Percentiles rank a stretch among this genome's conserved stretches.
These are phyloP conservation scores for Ranitomeya imitator DNA, from an alignment of 2,113 vertebrate genomes.

Conservation along the genomic window DNA sequence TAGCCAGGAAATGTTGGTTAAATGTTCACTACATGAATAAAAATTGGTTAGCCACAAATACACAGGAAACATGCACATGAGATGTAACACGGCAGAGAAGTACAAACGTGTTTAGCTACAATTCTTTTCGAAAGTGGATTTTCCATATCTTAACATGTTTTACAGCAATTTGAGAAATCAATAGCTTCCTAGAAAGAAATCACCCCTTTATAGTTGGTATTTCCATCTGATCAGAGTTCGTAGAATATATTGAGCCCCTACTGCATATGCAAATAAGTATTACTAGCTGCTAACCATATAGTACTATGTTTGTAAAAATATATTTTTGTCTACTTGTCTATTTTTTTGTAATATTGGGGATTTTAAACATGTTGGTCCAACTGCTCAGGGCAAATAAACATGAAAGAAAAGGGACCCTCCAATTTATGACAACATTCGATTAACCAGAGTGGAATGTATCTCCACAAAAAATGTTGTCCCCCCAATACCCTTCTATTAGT, in stretches of 20 bases:
- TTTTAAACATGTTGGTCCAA: background rate
- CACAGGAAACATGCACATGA: background rate
- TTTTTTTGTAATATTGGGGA: background rate
- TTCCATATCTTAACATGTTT: background rate
- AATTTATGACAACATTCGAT: background rate
- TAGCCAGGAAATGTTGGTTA: background rate
- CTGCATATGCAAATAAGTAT: background rate
- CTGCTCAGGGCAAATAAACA: background rate
- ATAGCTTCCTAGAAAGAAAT: background rate
- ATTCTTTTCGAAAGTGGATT: background rate
- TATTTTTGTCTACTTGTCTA: background rate
- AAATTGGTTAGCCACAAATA: conserved; percentile 10
- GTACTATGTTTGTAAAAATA: background rate
- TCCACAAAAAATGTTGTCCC: too few relatives aligned
- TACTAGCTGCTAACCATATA: background rate
- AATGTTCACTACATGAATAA: background rate
- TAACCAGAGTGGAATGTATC: background rate
- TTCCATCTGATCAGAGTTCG: background rate
- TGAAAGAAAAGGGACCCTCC: background rate
- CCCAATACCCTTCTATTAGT: background rate
- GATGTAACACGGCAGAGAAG: background rate
- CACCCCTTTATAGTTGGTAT: background rate
- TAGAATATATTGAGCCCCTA: background rate
- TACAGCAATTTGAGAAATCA: background rate
- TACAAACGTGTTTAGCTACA: background rate